A percentile compares a stretch with the other conserved stretches of the same genome.
Evolutionary conservation across 2,888 invertebrate genomes (phyloP).

Genomic region (Branchellion lobata): DNA sequence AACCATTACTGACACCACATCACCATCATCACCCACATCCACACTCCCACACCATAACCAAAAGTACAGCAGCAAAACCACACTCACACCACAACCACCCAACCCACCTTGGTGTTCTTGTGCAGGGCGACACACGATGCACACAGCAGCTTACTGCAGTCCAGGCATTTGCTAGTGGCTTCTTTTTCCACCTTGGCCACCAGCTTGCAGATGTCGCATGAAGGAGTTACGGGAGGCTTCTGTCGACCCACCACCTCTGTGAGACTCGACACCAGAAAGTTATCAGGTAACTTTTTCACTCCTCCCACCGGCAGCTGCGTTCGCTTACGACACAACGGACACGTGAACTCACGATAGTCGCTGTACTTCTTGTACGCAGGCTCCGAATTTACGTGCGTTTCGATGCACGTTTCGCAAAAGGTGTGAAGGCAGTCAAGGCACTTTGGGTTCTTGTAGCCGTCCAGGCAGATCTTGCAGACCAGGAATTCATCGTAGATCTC

Average conservation of each 20-base stretch:
- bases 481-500: constrained; percentile 63
- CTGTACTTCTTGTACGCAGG: constrained; percentile 63
- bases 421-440: constrained; percentile 62
- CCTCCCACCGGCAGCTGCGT: constrained; percentile 63
- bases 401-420: constrained; percentile 62
- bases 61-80: too few relatives aligned
- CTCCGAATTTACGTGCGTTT: constrained; percentile 61
- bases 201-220: constrained; percentile 63
- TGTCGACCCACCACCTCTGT: constrained; percentile 60
- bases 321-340: constrained; percentile 62
- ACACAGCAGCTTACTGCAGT: constrained; percentile 63
- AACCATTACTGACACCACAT: too few relatives aligned
- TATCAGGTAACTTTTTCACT: constrained; percentile 63
- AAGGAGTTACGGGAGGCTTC: constrained; percentile 60
- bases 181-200: constrained; percentile 60
- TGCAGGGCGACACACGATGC: constrained; percentile 61
- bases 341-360: constrained; percentile 63
- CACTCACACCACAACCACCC: too few relatives aligned
- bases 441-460: constrained; percentile 62
- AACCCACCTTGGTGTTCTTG: constrained; percentile 56
- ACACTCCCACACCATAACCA: too few relatives aligned
- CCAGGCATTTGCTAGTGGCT: constrained; percentile 62
- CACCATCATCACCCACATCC: too few relatives aligned
- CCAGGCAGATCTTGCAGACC: constrained; percentile 63
- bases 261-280: constrained; percentile 62